Conservation (phyloP, 2,113 vertebrate species). For the Paradoxurus hermaphroditus region DNA sequence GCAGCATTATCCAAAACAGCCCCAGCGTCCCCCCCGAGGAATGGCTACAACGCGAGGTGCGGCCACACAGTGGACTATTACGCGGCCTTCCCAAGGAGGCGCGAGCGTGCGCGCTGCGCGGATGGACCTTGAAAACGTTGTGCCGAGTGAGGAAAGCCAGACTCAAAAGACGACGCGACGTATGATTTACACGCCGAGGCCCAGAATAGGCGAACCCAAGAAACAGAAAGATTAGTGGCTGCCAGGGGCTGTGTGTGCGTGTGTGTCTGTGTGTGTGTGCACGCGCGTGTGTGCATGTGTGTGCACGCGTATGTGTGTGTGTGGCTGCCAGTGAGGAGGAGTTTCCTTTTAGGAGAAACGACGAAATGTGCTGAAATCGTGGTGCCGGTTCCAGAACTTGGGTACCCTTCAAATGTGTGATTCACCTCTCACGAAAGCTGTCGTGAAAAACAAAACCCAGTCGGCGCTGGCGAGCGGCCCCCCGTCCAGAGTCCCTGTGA, state of each 20-base stretch:
- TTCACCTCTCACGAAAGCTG: neutral
- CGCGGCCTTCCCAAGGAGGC: neutral
- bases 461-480: rapidly evolving
- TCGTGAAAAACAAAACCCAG: neutral
- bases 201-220: neutral
- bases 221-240: neutral
- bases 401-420: neutral
- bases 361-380: neutral
- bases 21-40: neutral
- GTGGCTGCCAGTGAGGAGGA: neutral
- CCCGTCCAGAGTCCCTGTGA: neutral
- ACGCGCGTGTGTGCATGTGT: too few relatives aligned
- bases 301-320: rapidly evolving
- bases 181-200: neutral
- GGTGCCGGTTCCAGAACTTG: neutral
- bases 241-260: neutral
- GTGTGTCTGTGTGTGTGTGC: neutral
- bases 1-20: rapidly evolving
- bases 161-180: neutral
- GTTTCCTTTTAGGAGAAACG: neutral
- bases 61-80: neutral
- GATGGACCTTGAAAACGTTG: neutral
- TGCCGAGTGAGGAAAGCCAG: neutral
- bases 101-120: rapidly evolving
- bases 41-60: neutral